These are phyloP conservation scores for Acomys russatus DNA, from an alignment of 2,797 vertebrate genomes.

Conservation along the genomic window DNA sequence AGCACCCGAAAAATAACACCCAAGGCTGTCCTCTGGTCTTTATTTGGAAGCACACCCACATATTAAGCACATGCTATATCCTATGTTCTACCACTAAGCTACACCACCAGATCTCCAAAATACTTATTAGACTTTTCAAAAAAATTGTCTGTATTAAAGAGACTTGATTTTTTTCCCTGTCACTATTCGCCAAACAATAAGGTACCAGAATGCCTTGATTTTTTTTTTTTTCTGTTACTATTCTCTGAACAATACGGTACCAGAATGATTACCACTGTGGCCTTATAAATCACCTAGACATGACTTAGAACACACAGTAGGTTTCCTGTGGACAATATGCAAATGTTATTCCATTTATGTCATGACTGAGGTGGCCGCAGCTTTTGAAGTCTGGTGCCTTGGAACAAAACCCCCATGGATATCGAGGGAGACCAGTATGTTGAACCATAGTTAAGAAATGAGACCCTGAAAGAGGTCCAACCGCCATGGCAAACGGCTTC, in stretches of 20 bases:
- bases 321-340: not conserved
- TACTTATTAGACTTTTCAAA: not conserved
- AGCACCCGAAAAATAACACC: not conserved
- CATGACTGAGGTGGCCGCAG: not conserved
- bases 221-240: not conserved
- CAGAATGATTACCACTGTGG: not conserved
- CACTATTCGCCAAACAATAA: no score
- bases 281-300: not conserved
- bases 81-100: not conserved
- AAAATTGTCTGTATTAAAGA: not conserved
- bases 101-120: not conserved
- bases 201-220: not conserved
- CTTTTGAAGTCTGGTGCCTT: not conserved
- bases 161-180: not conserved
- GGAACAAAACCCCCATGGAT: not conserved
- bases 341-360: not conserved
- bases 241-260: no score
- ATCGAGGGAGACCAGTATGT: not conserved
- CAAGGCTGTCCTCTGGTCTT: not conserved
- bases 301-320: not conserved
- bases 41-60: no score
- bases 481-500: not conserved
- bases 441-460: conserved; percentile 53
- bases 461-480: conserved; percentile 3
- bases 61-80: not conserved